phyloP scores from a whole-genome alignment of 2,888 invertebrate species.

The Metopia argyrocephala region DNA sequence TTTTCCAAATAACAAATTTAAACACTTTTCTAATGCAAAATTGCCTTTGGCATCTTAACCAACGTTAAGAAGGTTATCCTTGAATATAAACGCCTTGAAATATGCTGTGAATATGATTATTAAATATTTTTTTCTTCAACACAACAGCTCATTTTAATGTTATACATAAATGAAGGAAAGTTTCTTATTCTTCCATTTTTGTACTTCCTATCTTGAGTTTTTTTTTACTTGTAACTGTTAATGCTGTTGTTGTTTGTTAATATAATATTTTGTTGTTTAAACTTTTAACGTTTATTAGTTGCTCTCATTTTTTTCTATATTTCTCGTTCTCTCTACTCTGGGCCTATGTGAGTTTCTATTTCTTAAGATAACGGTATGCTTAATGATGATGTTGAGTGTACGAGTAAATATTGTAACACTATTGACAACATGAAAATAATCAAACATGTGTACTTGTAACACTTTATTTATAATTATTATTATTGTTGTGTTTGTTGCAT shows the following conservation, averaged over 20 bases:
- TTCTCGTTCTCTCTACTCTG: background rate
- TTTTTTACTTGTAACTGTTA: background rate
- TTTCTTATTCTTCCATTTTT: background rate
- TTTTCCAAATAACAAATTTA: constrained; percentile 6
- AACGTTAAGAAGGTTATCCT: background rate
- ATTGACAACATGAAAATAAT: constrained; percentile 11
- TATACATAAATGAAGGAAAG: background rate
- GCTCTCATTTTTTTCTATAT: too few species aligned
- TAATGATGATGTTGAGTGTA: too few species aligned
- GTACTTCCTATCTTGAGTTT: background rate
- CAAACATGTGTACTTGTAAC: constrained; percentile 21
- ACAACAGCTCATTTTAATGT: background rate
- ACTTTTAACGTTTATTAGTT: too few species aligned
- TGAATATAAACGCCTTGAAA: background rate
- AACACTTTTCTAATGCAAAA: background rate
- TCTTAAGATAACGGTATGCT: constrained; percentile 3
- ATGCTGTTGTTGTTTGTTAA: background rate
- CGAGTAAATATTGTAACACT: too few species aligned
- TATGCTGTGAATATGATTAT: background rate
- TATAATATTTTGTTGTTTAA: background rate
- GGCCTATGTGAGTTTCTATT: background rate
- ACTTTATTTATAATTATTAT: constrained; percentile 58
- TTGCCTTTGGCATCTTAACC: background rate
- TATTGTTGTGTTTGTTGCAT: constrained; percentile 40
- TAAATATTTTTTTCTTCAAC: background rate